Base-by-base conservation (phyloP, 2,888 invertebrate species). In the Lasioglossum oenotherae region DNA sequence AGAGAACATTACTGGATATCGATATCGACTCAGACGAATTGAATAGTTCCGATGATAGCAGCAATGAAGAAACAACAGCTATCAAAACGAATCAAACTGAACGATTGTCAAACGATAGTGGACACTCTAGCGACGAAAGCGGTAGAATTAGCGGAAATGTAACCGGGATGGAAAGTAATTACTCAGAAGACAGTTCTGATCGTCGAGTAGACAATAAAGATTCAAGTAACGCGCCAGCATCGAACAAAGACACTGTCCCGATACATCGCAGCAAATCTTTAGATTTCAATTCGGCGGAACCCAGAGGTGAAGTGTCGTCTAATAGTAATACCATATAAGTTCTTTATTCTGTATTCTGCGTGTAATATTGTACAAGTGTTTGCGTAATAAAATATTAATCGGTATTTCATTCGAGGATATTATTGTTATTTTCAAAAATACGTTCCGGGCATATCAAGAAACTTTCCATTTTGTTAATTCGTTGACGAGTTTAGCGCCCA, bases 21-120 rank as follows among this genome's bases (percentile, higher is more conserved):
- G 95, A 95, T 16, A 91, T 94, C 49, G 93, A 94, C 82, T 93
- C 93, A 0, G 94, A 94, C 60, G 94, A 93, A 82, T 75, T 93
- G 4, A 90, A 88, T 10, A 92, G 90, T 49, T 92, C 93, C 0
- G 93, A 94, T 60, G 91, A 92, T 6, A 91, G 90, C 57, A 86
- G 88, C 6, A 87, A 86, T 10, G 82, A 87, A 4, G 64, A 82
- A n/a, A 78, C 6, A 0, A 64, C 49, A 44, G 44, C 46, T 1
- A 38, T 41, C 6, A 88, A 88, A 78, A 53, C 49, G 1, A 73
- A 46, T 4, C 88, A 82, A 35, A 23, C 79, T 1, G 49, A 82
- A 69, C 79, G 78, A 57, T 4, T 60, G 3, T 90, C 84, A 5
- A 86, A 83, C 1, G 92, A 91, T 19, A 91, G 89, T 46, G 91